phyloP scores from a whole-genome alignment of 1,140 invertebrate genomes.

The Argopecten irradians region DNA sequence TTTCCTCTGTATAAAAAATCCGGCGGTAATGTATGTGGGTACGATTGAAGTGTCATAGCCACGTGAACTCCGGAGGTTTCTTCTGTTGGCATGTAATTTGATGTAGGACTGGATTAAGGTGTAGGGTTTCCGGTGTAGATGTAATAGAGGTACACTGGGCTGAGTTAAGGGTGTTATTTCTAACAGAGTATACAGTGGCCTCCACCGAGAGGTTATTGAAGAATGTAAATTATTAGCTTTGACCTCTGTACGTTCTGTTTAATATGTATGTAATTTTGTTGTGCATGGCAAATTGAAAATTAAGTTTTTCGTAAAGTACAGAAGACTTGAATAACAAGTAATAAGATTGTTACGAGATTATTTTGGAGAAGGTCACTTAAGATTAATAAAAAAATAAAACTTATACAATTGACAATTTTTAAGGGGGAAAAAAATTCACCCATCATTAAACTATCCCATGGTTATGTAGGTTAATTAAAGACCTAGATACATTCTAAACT shows the following conservation, averaged over 20 bases:
- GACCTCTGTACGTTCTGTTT: background rate
- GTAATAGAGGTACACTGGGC: background rate
- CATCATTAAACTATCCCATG: too few relatives aligned
- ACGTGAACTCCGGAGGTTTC: background rate
- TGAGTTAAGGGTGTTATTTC: constrained; percentile 10
- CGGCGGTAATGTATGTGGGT: background rate
- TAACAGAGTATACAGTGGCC: background rate
- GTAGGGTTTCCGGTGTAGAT: background rate
- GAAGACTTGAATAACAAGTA: too few relatives aligned
- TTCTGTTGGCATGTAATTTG: background rate
- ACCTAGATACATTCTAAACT: too few relatives aligned
- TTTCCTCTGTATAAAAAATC: background rate
- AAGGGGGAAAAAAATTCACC: too few relatives aligned
- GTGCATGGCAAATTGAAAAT: background rate
- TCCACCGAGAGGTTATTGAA: background rate
- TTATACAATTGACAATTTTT: too few relatives aligned
- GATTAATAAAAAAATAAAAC: too few relatives aligned
- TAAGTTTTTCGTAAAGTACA: too few relatives aligned
- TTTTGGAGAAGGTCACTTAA: too few relatives aligned
- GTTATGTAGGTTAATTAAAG: too few relatives aligned
- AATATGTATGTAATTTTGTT: background rate
- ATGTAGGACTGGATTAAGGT: background rate
- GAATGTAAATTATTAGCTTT: background rate
- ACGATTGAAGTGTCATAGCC: background rate
- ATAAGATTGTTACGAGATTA: too few relatives aligned